phyloP scores from a whole-genome alignment of 2,113 vertebrate genomes.

The Heterochromis multidens region DNA sequence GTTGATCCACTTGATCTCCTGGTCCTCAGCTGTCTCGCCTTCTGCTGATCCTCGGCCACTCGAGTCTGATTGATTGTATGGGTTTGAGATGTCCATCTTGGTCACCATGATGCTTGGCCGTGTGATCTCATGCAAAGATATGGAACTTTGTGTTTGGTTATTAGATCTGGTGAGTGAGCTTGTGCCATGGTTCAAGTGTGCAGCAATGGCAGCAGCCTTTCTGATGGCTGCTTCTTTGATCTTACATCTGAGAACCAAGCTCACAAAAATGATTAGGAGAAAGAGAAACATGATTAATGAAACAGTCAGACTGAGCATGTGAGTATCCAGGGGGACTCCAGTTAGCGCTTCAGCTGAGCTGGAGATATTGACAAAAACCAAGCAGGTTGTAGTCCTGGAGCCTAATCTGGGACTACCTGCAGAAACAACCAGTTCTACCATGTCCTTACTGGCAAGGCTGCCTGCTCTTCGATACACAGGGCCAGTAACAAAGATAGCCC shows the following conservation, averaged over 20 bases:
- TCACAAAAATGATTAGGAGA: constrained; percentile 69
- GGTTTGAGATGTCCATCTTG: constrained; percentile 58
- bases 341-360: constrained; percentile 63
- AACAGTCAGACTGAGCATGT: constrained; percentile 74
- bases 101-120: constrained; percentile 69
- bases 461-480: constrained; percentile 71
- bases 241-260: constrained; percentile 78
- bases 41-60: constrained; percentile 84
- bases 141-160: constrained; percentile 3
- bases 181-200: constrained; percentile 25
- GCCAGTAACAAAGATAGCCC: constrained; percentile 79
- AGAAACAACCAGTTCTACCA: constrained; percentile 78
- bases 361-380: constrained; percentile 83
- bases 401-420: constrained; percentile 82
- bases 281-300: constrained; percentile 79
- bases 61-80: constrained; percentile 76
- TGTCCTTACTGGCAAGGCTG: constrained; percentile 46
- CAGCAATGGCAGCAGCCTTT: constrained; percentile 62
- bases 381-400: constrained; percentile 81
- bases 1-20: constrained; percentile 89
- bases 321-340: constrained; percentile 49
- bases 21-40: constrained; percentile 87
- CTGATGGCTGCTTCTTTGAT: constrained; percentile 65
- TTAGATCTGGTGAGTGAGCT: constrained; percentile 32
- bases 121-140: constrained; percentile 62